A percentile compares a stretch with the other conserved stretches of the same genome.
phyloP scores from a whole-genome alignment of 2,888 invertebrate genomes.

The Gryllus longicercus region DNA sequence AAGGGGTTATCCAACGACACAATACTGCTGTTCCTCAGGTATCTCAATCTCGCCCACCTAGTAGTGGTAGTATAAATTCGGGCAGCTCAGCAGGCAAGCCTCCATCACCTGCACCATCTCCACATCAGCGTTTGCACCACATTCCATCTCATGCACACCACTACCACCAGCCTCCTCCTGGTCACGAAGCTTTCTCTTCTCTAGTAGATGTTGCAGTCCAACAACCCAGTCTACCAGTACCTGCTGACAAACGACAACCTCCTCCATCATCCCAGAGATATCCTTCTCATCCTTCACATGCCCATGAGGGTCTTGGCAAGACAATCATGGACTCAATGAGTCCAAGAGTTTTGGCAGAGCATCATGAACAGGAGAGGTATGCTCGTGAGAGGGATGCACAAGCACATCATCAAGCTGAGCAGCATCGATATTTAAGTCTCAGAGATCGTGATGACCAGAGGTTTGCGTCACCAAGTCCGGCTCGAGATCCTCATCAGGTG shows the following conservation, averaged over 20 bases:
- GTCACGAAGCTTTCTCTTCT: slow-evolving; percentile 83
- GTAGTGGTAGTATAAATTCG: slow-evolving; percentile 36
- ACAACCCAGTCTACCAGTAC: slow-evolving; percentile 83
- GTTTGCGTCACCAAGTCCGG: slow-evolving; percentile 19
- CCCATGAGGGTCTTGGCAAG: slow-evolving; percentile 55
- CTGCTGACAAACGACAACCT: slow-evolving; percentile 47
- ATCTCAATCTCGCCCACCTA: slow-evolving; percentile 29
- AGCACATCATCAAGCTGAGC: slow-evolving; percentile 32
- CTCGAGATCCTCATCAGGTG: slow-evolving; percentile 39
- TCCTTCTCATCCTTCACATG: slow-evolving; percentile 37
- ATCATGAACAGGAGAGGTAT: slow-evolving; percentile 43
- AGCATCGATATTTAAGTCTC: background rate
- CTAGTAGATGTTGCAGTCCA: slow-evolving; percentile 89
- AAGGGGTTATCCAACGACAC: slow-evolving; percentile 74
- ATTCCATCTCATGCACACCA: slow-evolving; percentile 50
- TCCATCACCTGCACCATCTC: slow-evolving; percentile 34
- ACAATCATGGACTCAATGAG: slow-evolving; percentile 48
- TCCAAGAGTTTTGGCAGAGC: slow-evolving; percentile 26
- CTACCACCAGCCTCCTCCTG: slow-evolving; percentile 49
- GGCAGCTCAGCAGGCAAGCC: slow-evolving; percentile 33
- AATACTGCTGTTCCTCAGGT: slow-evolving; percentile 50
- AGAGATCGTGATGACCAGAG: slow-evolving; percentile 23
- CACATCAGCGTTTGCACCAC: slow-evolving; percentile 35
- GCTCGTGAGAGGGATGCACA: slow-evolving; percentile 39
- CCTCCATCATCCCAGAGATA: slow-evolving; percentile 35